Evolutionary conservation across 2,113 vertebrate genomes (phyloP).

Genomic region (Callospermophilus lateralis): DNA sequence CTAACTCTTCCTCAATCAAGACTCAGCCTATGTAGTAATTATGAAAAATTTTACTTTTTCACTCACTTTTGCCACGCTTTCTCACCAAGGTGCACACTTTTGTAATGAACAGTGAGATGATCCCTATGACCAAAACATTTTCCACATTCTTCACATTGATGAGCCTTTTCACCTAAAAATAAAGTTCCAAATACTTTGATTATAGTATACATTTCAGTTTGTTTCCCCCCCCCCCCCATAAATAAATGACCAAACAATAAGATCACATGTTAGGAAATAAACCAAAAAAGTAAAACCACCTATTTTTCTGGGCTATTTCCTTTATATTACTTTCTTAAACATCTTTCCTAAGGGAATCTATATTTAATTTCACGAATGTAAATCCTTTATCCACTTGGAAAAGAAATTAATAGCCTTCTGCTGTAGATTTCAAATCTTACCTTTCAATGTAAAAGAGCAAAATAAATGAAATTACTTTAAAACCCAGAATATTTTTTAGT

Average conservation of each 20-base stretch:
- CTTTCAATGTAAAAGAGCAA: conserved; percentile 8
- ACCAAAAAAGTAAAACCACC: background rate
- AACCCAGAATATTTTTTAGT: conserved; percentile 8
- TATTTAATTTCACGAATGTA: background rate
- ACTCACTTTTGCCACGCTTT: conserved; percentile 99
- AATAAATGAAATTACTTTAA: conserved; percentile 32
- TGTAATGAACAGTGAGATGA: conserved; percentile 98
- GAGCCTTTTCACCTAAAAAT: conserved; percentile 95
- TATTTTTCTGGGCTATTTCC: background rate
- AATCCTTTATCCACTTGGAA: background rate
- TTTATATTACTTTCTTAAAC: background rate
- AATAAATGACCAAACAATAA: background rate
- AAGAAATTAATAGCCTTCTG: background rate
- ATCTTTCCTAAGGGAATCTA: conserved; percentile 8
- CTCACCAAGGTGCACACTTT: conserved; percentile 97
- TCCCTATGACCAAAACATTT: conserved; percentile 98
- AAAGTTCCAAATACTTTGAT: conserved; percentile 40
- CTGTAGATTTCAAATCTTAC: conserved; percentile 21
- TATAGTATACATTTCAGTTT: background rate
- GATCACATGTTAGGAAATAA: background rate
- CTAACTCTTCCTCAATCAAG: background rate
- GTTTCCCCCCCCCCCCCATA: background rate
- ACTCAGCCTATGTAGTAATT: background rate
- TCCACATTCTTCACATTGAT: conserved; percentile 99
- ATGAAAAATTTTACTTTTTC: background rate